Conservation (phyloP, 2,888 invertebrate genomes). For the Tanytarsus gracilentus region DNA sequence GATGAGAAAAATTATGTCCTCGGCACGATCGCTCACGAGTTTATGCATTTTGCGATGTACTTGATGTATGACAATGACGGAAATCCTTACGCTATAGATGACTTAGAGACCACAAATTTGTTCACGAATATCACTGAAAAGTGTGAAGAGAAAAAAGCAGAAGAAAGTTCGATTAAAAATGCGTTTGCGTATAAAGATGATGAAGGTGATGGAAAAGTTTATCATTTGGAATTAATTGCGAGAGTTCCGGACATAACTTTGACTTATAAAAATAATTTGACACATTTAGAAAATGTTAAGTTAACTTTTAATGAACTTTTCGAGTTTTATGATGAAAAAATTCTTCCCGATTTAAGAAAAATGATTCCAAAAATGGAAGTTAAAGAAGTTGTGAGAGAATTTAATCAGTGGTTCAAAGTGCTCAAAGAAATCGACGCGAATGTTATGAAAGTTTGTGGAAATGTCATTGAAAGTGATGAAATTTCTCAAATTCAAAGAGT, state of each 20-base stretch:
- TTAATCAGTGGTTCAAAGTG: neutral
- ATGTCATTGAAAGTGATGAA: neutral
- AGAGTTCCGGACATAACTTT: neutral
- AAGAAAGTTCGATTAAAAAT: neutral
- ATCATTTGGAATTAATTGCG: neutral
- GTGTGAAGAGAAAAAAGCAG: neutral
- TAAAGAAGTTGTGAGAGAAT: neutral
- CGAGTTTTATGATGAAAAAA: neutral
- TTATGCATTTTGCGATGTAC: slow-evolving; percentile 1
- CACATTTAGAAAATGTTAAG: neutral
- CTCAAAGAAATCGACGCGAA: neutral
- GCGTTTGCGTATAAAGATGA: neutral
- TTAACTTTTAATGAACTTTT: neutral
- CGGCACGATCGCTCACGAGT: neutral
- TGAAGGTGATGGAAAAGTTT: neutral
- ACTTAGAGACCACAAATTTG: neutral
- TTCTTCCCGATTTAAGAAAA: neutral
- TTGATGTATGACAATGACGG: neutral
- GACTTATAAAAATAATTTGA: neutral
- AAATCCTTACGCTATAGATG: neutral
- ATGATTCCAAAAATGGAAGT: neutral
- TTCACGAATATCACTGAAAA: neutral
- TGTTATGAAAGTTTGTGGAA: neutral
- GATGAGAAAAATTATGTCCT: neutral
- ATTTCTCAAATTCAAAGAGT: neutral